Evolutionary conservation across 2,113 vertebrate genomes (phyloP), one percentile per base, ranked within the genome.

Genomic region (Sminthopsis crassicaudata): DNA sequence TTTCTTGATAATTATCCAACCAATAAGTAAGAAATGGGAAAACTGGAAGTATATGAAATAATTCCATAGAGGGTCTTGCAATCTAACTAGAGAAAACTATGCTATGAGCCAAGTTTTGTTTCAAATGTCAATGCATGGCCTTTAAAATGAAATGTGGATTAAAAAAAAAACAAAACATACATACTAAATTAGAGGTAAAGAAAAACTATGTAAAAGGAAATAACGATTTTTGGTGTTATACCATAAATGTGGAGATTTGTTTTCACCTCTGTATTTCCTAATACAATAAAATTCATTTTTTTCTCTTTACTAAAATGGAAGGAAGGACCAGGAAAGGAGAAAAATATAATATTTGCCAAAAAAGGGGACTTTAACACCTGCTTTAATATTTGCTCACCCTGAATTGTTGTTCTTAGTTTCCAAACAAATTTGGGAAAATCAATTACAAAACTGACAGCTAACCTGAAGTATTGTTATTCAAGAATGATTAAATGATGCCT

Each of bases 381-480:
- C 25, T 96, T 90, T 96, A 84, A 96, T 96, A 95, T 90, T 54
- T 95, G 54, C 90, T 92, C 89, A 92, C 14, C 11, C 42, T 94
- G 90, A 97, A 95, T 67, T 94, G n/a, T 94, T 94, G 42, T 0
- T 0, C 93, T 97, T 94, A 90, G 92, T 96, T 96, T 97, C 89
- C 90, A 97, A 98, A 97, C 95, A 96, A 94, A 97, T 95, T 95
- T 94, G 92, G 84, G 51, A 95, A 95, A 95, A 97, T 84, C 96
- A 98, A 97, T 97, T 98, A 96, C 95, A 96, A 96, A 98, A 98
- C 98, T 98, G 98, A 94, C 88, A 95, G 93, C 30, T 93, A 97
- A 94, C 92, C 92, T 94, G 92, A 96, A 93, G 25, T 76, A 91
- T 95, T 97, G 94, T 97, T 96, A 92, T 97, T 98, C 96, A 90